Conservation (phyloP, 2,797 vertebrate genomes). For the Rhinogobio ventralis region DNA sequence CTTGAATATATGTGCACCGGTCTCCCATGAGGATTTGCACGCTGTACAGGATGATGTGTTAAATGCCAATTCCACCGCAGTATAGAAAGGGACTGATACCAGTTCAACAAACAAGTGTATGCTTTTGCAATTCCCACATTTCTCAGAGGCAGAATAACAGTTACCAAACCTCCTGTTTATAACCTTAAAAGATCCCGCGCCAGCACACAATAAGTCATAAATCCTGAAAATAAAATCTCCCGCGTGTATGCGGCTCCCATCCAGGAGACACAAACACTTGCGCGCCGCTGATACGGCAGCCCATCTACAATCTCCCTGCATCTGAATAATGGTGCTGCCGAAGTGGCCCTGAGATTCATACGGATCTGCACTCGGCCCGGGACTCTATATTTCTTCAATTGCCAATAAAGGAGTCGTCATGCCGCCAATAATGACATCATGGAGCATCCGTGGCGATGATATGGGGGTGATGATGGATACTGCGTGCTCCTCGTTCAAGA, state of each 20-base stretch:
- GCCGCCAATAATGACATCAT: constrained; percentile 44
- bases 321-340: constrained; percentile 47
- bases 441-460: constrained; percentile 28
- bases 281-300: constrained; percentile 35
- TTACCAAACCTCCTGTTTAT: constrained; percentile 32
- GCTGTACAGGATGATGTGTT: not conserved
- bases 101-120: constrained; percentile 37
- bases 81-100: constrained; percentile 12
- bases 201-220: constrained; percentile 49
- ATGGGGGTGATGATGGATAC: constrained; percentile 20
- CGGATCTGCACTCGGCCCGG: constrained; percentile 4
- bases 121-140: constrained; percentile 51
- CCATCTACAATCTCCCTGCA: constrained; percentile 26
- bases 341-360: constrained; percentile 10
- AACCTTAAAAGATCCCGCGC: constrained; percentile 20
- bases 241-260: not conserved
- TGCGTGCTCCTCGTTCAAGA: constrained; percentile 3
- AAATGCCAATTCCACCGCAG: constrained; percentile 16
- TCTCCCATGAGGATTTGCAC: constrained; percentile 4
- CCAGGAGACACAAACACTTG: constrained; percentile 15
- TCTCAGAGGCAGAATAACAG: constrained; percentile 15
- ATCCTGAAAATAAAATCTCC: constrained; percentile 55
- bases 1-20: not conserved
- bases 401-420: constrained; percentile 44
- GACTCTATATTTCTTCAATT: constrained; percentile 31